Evolutionary conservation across 2,888 invertebrate species (phyloP), one percentile per base, ranked within the genome.

Genomic region (Stramonita haemastoma): DNA sequence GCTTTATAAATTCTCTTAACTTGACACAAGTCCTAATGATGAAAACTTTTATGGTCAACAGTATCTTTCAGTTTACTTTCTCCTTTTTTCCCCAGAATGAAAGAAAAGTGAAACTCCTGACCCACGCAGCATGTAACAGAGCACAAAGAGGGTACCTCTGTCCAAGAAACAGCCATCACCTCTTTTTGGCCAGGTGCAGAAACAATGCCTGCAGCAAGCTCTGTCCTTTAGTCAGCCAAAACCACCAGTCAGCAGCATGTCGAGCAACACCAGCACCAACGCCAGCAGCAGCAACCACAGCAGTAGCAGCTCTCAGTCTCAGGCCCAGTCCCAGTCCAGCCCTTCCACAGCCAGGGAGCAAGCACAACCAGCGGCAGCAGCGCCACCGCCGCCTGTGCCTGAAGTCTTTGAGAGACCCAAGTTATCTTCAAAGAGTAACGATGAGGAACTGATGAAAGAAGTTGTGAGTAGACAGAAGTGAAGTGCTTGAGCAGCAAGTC

Each of bases 401-500:
- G 86, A 86, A n/a, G 29, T 88, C 60, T 60, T 34, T 60, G 87
- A 81, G 8, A 90, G 90, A 88, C 91, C 90, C 15, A 89, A 89
- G 36, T 79, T 90, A 79, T 90, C 92, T 32, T 90, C 91, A 32
- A 92, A 91, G 70, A 93, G 93, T 87, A 93, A 93, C 56, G 94
- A 94, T 73, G 93, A 93, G n/a, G 94, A 93, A 88, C 91, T 93
- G 29, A 79, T 93, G 83, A 92, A 92, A 89, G 94, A 94, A 92
- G 88, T 94, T 90, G 94, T 94, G 91, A 90, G 91, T 77, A 17
- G 29, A 83, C 46, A 46, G 8, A 26, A 73, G 6, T 73, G n/a
- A n/a, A n/a, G n/a, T n/a, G n/a, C n/a, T n/a, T n/a, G 46, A 46
- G 46, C 46, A 46, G 46, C 46, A 46, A 46, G 2, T 46, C 4